Base-by-base conservation (phyloP, 2,113 vertebrate genomes). In the Ceratotherium simum region DNA sequence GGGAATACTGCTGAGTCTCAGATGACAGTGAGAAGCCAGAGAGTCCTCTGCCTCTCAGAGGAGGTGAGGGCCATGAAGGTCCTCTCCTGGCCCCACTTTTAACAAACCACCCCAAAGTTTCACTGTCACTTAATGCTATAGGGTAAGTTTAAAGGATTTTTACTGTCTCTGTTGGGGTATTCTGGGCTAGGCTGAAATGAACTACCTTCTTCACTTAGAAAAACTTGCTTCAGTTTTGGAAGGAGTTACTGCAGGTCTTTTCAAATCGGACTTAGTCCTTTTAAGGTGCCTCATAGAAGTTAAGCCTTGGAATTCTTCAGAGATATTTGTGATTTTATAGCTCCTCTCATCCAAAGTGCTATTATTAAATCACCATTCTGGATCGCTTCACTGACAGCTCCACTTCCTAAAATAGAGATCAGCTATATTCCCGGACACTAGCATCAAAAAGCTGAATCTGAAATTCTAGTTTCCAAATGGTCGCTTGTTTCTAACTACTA, bases 361-460 rank as follows among this genome's bases (percentile, higher is more conserved):
- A 95, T 96, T 97, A 96, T 98, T 96, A 96, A n/a, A 88, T 95
- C 96, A 96, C 91, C 80, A 96, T 88, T 56, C 93, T 98, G 96
- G 95, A 97, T 93, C 18, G 54, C 12, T 48, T 92, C 96, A 36
- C 42, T 95, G 81, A 89, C 72, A 96, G 89, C 20, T 97, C 85
- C 2, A 62, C 1, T 98, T 97, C 93, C 98, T 92, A 51, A 12
- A 97, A 98, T 96, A 98, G 96, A 96, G 39, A 95, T 90, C 75
- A 92, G 87, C 54, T 96, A 51, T 98, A 96, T 97, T 98, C 95
- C 80, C 97, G 83, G 96, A 95, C 87, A 93, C 70, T 73, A 60
- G 54, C 51, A 64, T 95, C 60, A 87, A 81, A 94, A 87, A 92
- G 79, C 87, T 93, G 90, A 95, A 86, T 95, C 92, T 96, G 65